Base-by-base conservation (phyloP, 2,888 invertebrate genomes). In the Celastrina argiolus region DNA sequence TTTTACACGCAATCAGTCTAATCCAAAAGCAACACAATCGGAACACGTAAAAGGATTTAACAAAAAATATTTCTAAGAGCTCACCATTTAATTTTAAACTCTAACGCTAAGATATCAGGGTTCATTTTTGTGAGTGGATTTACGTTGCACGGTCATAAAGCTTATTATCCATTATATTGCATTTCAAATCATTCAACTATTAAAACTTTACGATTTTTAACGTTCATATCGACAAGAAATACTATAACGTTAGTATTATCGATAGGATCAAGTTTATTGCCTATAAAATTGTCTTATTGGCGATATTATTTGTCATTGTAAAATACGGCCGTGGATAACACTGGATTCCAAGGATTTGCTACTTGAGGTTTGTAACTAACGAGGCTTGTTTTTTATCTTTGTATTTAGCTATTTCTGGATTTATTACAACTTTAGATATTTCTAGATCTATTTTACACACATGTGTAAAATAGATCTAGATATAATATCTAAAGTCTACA, bases 161-260 rank as follows among this genome's bases (percentile, higher is more conserved):
- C 71, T 64, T 67, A 68, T 73, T 72, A 72, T 73, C 73, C 69
- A 68, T 71, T 70, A 67, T 70, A 74, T 56, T 69, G 69, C 75
- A 74, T 74, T 74, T 78, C 73, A 76, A 75, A 76, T 75, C 73
- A 72, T 69, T 71, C 64, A 70, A 56, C 69, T 75, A 79, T 78
- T 86, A 84, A 86, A 85, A 77, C 72, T 86, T 85, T 78, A 87
- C 76, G 81, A 80, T 79, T 76, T 72, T 77, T 79, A 81, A 76
- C 78, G 81, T 82, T 80, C 80, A 83, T 80, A 82, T 77, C 70
- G 71, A 69, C 71, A 18, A 58, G 34, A 65, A 58, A 65, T 65
- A 56, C 18, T 34, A 51, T 26, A 39, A 39, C 39, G 56, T 58
- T 56, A 65, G 36, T 56, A 34, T 59, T 31, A 59, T 59, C 59